phyloP scores from a whole-genome alignment of 2,113 vertebrate species.

The Indri indri region DNA sequence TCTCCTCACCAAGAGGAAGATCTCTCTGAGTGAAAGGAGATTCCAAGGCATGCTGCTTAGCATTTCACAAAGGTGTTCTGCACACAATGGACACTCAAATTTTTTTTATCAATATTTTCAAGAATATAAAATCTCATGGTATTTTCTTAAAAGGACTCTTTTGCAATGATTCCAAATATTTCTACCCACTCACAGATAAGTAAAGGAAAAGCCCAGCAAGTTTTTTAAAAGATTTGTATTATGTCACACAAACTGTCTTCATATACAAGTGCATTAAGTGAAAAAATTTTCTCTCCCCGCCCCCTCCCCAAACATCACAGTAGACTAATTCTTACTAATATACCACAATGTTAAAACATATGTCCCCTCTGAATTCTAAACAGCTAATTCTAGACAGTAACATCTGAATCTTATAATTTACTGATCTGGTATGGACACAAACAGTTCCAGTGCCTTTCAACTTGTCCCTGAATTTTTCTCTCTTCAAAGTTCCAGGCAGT shows the following conservation, averaged over 20 bases:
- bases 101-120: neutral
- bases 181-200: neutral
- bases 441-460: slow-evolving; percentile 39
- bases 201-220: neutral
- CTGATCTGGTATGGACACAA: neutral
- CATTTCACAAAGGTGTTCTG: neutral
- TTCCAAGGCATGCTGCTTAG: neutral
- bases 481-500: slow-evolving; percentile 45
- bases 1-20: neutral
- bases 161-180: neutral
- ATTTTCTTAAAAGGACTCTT: neutral
- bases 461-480: slow-evolving; percentile 57
- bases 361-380: neutral
- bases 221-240: slow-evolving; percentile 71
- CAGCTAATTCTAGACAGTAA: neutral
- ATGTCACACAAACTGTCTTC: slow-evolving; percentile 52
- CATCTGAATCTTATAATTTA: slow-evolving; percentile 1
- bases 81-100: neutral
- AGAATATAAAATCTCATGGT: slow-evolving; percentile 1
- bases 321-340: neutral
- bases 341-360: neutral
- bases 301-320: neutral
- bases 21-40: neutral
- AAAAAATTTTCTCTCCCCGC: neutral
- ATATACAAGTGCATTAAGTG: neutral